These are phyloP conservation scores for Oconnorella tubifera DNA, from an alignment of 2,888 invertebrate species.

Conservation along the genomic window DNA sequence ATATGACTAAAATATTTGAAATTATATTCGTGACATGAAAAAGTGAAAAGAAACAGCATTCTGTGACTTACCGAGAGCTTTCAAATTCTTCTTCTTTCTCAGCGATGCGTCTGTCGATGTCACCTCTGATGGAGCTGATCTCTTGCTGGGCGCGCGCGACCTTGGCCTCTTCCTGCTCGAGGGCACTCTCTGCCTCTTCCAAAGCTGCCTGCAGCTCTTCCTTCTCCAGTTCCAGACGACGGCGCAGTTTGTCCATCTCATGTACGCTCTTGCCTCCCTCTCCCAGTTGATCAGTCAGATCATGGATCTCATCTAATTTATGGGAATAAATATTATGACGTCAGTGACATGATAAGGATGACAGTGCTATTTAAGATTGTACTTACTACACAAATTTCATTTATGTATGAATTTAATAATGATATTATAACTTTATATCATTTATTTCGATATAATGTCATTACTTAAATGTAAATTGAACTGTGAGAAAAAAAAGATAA, in stretches of 20 bases:
- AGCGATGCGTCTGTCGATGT: conserved; percentile 98
- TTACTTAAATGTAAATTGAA: too few relatives aligned
- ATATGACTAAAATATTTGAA: too few relatives aligned
- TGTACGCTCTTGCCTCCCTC: conserved; percentile 99
- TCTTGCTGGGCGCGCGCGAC: conserved; percentile 85
- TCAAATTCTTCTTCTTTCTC: conserved; percentile 99
- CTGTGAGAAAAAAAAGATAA: neutral
- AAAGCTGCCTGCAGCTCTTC: conserved; percentile 98
- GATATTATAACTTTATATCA: too few relatives aligned
- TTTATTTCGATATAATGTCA: conserved; percentile 12
- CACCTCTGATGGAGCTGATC: conserved; percentile 95
- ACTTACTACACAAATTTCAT: too few relatives aligned
- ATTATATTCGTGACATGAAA: too few relatives aligned
- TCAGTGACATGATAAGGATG: too few relatives aligned
- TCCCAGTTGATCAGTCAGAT: conserved; percentile 96
- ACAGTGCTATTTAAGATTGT: too few relatives aligned
- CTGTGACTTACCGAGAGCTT: conserved; percentile 69
- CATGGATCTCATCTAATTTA: conserved; percentile 88
- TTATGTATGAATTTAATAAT: too few relatives aligned
- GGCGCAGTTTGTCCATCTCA: conserved; percentile 97
- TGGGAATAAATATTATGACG: neutral
- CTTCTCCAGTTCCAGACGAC: conserved; percentile 98
- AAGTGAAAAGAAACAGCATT: neutral
- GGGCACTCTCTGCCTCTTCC: conserved; percentile 97
- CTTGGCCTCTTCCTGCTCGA: conserved; percentile 99